Conservation (phyloP, 2,888 invertebrate species). For the Drosophila neonasuta region DNA sequence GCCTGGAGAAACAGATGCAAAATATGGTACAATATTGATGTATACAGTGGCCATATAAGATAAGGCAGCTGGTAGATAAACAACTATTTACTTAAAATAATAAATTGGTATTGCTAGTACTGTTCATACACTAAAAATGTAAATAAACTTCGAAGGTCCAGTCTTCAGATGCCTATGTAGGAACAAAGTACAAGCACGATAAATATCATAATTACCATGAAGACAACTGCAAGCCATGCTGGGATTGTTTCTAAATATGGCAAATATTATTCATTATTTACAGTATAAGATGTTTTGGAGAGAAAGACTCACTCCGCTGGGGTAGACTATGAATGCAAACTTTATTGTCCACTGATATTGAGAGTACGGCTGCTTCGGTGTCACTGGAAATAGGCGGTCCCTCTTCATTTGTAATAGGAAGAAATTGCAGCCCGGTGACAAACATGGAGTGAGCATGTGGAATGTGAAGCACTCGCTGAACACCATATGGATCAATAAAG, state of each 20-base stretch:
- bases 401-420: constrained; percentile 88
- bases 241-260: constrained; percentile 88
- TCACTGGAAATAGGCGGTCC: constrained; percentile 88
- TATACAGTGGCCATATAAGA: constrained; percentile 42
- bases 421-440: constrained; percentile 97
- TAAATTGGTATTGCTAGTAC: constrained; percentile 32
- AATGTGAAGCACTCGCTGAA: constrained; percentile 91
- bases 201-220: constrained; percentile 89
- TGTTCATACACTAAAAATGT: constrained; percentile 63
- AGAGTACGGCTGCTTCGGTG: constrained; percentile 93
- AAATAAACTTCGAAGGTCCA: constrained; percentile 50
- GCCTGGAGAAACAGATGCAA: neutral
- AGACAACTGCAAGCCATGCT: constrained; percentile 89
- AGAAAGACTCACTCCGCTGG: constrained; percentile 86
- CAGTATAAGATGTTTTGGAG: neutral
- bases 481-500: constrained; percentile 47
- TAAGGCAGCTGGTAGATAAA: constrained; percentile 61
- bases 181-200: constrained; percentile 92
- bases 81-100: constrained; percentile 69
- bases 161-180: constrained; percentile 88
- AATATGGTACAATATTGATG: constrained; percentile 56
- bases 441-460: constrained; percentile 96
- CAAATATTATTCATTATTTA: neutral
- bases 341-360: constrained; percentile 97
- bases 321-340: constrained; percentile 94